Conservation (phyloP, 2,888 invertebrate species). For the Drosophila borborema region DNA sequence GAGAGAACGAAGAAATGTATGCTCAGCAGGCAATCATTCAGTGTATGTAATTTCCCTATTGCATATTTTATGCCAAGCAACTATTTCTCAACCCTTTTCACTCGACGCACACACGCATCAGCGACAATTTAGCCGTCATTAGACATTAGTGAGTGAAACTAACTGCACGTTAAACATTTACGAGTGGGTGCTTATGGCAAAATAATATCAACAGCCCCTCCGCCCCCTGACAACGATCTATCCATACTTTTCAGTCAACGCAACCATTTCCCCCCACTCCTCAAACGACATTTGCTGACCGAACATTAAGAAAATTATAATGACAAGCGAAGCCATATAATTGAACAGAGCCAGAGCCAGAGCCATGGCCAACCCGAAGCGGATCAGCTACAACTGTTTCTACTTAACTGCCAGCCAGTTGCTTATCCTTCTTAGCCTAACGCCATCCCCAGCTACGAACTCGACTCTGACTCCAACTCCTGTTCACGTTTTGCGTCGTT, state of each 20-base stretch:
- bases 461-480: background rate
- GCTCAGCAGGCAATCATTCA: constrained; percentile 36
- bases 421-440: constrained; percentile 11
- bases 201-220: constrained; percentile 5
- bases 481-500: constrained; percentile 9
- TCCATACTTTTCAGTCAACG: constrained; percentile 5
- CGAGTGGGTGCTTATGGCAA: constrained; percentile 13
- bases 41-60: constrained; percentile 50
- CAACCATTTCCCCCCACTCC: background rate
- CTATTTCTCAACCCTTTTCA: constrained; percentile 31
- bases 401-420: constrained; percentile 16
- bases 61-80: constrained; percentile 49
- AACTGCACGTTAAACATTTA: constrained; percentile 59
- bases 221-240: constrained; percentile 8
- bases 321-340: constrained; percentile 40
- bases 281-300: constrained; percentile 2
- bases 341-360: constrained; percentile 12
- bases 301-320: constrained; percentile 29
- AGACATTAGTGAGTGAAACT: constrained; percentile 31
- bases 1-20: constrained; percentile 7
- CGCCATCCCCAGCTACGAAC: background rate
- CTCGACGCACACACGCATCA: background rate
- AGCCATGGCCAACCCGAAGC: background rate
- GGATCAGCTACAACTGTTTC: constrained; percentile 1
- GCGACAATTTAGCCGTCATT: constrained; percentile 38